Conservation (phyloP, 1,140 invertebrate genomes). For the Nasonia longicornis region DNA sequence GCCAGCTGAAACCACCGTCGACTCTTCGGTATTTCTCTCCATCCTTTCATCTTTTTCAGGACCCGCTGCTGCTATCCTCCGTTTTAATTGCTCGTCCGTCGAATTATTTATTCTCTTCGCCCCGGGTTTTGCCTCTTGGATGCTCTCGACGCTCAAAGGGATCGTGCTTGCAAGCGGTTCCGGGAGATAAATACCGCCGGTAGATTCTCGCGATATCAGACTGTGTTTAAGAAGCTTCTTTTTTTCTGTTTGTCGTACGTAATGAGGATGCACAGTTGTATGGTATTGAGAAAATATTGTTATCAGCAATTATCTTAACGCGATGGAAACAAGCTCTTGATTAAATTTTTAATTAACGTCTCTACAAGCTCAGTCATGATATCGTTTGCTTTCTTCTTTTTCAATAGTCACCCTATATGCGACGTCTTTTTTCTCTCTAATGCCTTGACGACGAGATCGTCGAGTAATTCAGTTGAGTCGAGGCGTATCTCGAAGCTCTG, state of each 20-base stretch:
- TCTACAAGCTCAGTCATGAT: no score
- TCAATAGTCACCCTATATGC: no score
- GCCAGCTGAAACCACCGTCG: neutral
- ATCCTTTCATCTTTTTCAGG: neutral
- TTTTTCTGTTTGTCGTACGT: neutral
- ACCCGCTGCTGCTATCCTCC: neutral
- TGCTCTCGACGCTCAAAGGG: neutral
- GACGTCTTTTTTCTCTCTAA: neutral
- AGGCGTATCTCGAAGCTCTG: neutral
- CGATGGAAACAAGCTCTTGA: no score
- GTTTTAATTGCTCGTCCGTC: slow-evolving; percentile 19
- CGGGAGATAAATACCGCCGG: neutral
- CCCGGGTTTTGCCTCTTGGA: no score
- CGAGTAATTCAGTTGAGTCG: slow-evolving; percentile 8
- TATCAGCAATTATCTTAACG: no score
- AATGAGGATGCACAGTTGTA: no score
- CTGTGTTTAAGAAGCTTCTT: no score
- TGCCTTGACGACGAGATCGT: neutral
- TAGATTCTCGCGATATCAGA: no score
- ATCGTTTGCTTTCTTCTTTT: no score
- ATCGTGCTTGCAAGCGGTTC: neutral
- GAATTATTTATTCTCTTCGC: slow-evolving; percentile 14
- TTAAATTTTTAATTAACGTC: no score
- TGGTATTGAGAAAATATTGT: no score
- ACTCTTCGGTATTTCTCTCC: neutral